Evolutionary conservation across 1,140 invertebrate species (phyloP), one percentile per base, ranked within the genome.

Genomic region (Yoshiicerus persimilis): DNA sequence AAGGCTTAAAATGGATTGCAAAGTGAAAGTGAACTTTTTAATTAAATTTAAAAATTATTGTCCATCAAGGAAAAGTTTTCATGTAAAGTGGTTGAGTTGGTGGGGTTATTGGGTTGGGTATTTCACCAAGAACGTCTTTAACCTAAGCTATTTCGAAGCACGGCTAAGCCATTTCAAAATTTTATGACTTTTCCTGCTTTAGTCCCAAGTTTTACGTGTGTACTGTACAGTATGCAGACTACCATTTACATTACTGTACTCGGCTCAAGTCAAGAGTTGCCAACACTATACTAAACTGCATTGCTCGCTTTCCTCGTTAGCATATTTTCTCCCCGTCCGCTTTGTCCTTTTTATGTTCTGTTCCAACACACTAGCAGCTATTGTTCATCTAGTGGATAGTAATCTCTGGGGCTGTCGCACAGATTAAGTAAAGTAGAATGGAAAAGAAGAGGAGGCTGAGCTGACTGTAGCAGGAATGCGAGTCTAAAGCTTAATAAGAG

Each of bases 21-120:
- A 75, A 32, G 66, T 75, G 27, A 75, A 25, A 75, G 66, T 80
- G 75, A 89, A 89, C 75, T 83, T 89, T 89, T 89, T 89, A 89
- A 89, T 89, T 89, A 89, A 89, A 89, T 87, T 89, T 86, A 89
- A 87, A 89, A 89, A 89, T 89, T 89, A 89, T 89, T 87, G 87
- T 89, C 86, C 88, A 89, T 89, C 77, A 87, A 87, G 87, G 83
- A 47, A 77, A 84, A 87, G 47, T 86, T 36, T 86, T 36, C 47
- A 34, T 64, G 84, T 86, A 86, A 62, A 86, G 62, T 25, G 56
- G 84, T 36, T 86, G 84, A 34, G 30, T 84, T 23, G 75, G 34
- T 38, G 34, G 32, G 34, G 32, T 80, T 80, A 80, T 80, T 80
- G 75, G 34, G 75, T 38, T 80, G 75, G 30, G 34, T 70, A 30